Percentiles rank a stretch among this genome's conserved stretches.
These are phyloP conservation scores for Athalia circularis DNA, from an alignment of 2,888 invertebrate genomes.

Conservation along the genomic window DNA sequence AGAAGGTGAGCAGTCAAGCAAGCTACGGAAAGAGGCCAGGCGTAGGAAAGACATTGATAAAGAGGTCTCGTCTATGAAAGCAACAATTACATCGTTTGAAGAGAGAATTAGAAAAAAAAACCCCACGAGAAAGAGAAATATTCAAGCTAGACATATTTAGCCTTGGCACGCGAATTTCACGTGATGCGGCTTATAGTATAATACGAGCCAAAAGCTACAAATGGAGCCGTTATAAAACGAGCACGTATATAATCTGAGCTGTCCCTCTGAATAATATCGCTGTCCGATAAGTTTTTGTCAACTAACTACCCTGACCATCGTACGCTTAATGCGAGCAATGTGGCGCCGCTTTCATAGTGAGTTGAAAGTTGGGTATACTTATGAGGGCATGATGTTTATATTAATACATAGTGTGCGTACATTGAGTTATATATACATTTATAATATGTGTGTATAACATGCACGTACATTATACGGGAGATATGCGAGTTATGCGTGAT, in stretches of 20 bases:
- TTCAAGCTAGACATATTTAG: conserved; percentile 27
- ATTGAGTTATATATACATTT: too few relatives aligned
- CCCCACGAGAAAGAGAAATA: too few relatives aligned
- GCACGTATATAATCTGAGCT: conserved; percentile 34
- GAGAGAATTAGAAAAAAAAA: neutral
- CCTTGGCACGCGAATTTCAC: conserved; percentile 33
- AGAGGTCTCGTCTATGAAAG: conserved; percentile 19
- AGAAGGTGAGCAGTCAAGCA: conserved; percentile 6
- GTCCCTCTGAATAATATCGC: conserved; percentile 42
- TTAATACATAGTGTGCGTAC: conserved; percentile 50
- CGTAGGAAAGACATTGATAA: conserved; percentile 13
- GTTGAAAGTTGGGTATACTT: conserved; percentile 51
- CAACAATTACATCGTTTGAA: conserved; percentile 27
- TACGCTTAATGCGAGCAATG: conserved; percentile 51
- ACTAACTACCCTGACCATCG: conserved; percentile 42
- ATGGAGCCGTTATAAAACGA: conserved; percentile 28
- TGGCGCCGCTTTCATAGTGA: conserved; percentile 48
- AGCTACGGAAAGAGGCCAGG: neutral
- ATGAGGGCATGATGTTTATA: conserved; percentile 57
- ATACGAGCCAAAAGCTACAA: conserved; percentile 21
- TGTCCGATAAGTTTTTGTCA: conserved; percentile 50
- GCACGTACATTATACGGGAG: conserved; percentile 35
- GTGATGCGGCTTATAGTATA: neutral
- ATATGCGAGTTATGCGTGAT: conserved; percentile 50
- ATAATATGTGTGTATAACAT: neutral